These are phyloP conservation scores for Chouioia cunea DNA, from an alignment of 2,888 invertebrate species.

Conservation along the genomic window DNA sequence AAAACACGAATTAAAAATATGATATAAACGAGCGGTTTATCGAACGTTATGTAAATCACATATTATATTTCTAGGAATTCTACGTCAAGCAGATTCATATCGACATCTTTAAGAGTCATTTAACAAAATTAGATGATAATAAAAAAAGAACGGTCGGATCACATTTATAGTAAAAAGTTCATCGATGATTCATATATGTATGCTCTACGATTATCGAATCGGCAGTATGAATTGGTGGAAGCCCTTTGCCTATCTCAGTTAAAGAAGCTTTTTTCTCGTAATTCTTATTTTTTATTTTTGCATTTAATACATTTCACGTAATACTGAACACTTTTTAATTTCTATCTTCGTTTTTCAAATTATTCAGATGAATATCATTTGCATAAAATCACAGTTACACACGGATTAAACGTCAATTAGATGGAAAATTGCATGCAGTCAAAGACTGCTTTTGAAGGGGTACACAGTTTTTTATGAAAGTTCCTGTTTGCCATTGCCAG, in stretches of 20 bases:
- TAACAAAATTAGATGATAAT: constrained; percentile 5
- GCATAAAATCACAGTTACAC: too few species aligned
- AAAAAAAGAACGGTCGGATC: constrained; percentile 6
- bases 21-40: constrained; percentile 25
- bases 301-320: constrained; percentile 18
- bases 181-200: not conserved
- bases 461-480: too few species aligned
- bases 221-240: constrained; percentile 27
- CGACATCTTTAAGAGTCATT: not conserved
- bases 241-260: constrained; percentile 20
- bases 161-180: constrained; percentile 21
- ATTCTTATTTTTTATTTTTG: not conserved
- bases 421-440: too few species aligned
- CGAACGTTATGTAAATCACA: constrained; percentile 36
- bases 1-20: constrained; percentile 39
- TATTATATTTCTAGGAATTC: constrained; percentile 10
- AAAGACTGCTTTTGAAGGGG: too few species aligned
- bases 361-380: too few species aligned
- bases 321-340: constrained; percentile 11
- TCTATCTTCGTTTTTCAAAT: too few species aligned
- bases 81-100: not conserved
- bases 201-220: constrained; percentile 19
- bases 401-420: too few species aligned
- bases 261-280: constrained; percentile 7
- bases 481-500: too few species aligned